Percentiles rank a stretch among this genome's conserved stretches.
Conservation (phyloP, 2,888 invertebrate genomes). For the Netelia melanura region DNA sequence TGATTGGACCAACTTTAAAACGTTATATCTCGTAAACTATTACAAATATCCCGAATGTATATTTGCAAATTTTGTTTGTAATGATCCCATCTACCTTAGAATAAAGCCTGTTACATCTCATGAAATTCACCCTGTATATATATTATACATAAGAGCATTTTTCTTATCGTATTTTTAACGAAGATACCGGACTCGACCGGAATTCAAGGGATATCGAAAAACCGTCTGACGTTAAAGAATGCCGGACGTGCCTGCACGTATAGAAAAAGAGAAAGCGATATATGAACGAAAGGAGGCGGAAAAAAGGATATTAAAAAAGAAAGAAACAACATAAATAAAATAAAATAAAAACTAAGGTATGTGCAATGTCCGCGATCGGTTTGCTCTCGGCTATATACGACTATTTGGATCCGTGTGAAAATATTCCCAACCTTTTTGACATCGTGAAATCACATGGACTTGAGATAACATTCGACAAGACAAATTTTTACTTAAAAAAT, state of each 20-base stretch:
- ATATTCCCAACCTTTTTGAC: background rate
- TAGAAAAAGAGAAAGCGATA: background rate
- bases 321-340: background rate
- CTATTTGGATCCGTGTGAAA: conserved; percentile 1
- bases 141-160: conserved; percentile 49
- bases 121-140: background rate
- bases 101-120: too few species aligned
- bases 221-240: conserved; percentile 58
- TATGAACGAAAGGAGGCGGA: conserved; percentile 1
- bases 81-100: too few species aligned
- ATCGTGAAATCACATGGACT: background rate
- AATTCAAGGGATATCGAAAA: conserved; percentile 55
- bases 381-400: conserved; percentile 25
- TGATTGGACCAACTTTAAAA: too few species aligned
- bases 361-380: conserved; percentile 49
- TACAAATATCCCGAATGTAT: too few species aligned
- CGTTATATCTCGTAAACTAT: too few species aligned
- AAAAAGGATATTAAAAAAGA: conserved; percentile 2
- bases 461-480: background rate
- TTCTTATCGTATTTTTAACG: conserved; percentile 58
- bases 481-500: too few species aligned
- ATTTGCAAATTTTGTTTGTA: too few species aligned
- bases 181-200: conserved; percentile 61
- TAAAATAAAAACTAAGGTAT: conserved; percentile 16
- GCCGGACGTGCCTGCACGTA: conserved; percentile 52